Evolutionary conservation across 2,113 vertebrate species (phyloP).

Genomic region (Lophotis ruficrista): DNA sequence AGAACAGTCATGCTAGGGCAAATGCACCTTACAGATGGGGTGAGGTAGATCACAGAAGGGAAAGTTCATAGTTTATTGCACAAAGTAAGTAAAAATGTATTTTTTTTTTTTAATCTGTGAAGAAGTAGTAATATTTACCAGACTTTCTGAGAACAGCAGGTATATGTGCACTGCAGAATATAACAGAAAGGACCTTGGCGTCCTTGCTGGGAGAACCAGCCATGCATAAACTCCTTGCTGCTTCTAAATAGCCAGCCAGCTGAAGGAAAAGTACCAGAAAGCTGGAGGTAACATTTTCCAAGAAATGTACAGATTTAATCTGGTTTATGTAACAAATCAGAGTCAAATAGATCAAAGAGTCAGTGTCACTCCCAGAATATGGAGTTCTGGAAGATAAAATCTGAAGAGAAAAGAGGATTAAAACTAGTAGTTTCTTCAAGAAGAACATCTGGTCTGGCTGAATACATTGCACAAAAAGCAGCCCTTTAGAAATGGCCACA

Average conservation of each 20-base stretch:
- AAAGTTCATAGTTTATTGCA: neutral
- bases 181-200: neutral
- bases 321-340: constrained; percentile 24
- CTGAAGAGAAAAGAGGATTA: constrained; percentile 26
- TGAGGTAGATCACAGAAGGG: neutral
- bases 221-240: neutral
- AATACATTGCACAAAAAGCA: neutral
- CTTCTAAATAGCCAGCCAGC: neutral
- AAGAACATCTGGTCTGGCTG: constrained; percentile 28
- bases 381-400: constrained; percentile 12
- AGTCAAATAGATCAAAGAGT: constrained; percentile 11
- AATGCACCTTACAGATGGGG: neutral
- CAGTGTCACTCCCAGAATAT: neutral
- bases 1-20: neutral
- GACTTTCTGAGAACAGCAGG: neutral
- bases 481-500: neutral
- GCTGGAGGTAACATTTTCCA: neutral
- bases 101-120: neutral
- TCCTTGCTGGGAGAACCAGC: neutral
- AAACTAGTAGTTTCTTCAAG: constrained; percentile 15
- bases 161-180: neutral
- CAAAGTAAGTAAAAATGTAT: neutral
- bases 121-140: neutral
- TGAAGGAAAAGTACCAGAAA: neutral
- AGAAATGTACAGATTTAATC: neutral